These are phyloP conservation scores for Drosophila rubida DNA, from an alignment of 2,888 invertebrate species.

Conservation along the genomic window DNA sequence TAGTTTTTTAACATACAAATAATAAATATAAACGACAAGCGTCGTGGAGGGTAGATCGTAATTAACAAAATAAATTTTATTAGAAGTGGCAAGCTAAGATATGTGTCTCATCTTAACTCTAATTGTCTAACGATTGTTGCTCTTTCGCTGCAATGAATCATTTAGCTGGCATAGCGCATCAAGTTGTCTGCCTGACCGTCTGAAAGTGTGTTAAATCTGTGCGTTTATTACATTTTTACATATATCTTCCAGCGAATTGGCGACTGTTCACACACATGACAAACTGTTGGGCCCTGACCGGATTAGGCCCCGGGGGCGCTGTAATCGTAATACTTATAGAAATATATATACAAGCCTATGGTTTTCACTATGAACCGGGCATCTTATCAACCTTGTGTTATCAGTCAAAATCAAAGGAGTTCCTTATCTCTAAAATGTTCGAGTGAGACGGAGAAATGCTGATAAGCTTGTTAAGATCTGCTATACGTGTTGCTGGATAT, in stretches of 20 bases:
- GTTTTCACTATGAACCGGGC: not conserved
- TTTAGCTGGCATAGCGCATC: constrained; percentile 15
- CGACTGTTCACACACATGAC: constrained; percentile 2
- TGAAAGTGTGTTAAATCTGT: constrained; percentile 31
- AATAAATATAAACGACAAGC: not conserved
- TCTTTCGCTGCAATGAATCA: not conserved
- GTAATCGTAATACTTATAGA: constrained; percentile 5
- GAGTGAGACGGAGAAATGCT: not conserved
- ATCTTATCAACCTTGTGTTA: constrained; percentile 26
- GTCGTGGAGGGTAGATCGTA: not conserved
- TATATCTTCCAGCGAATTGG: constrained; percentile 36
- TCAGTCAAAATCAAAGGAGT: constrained; percentile 10
- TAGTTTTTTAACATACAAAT: not conserved
- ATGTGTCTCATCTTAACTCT: constrained; percentile 4
- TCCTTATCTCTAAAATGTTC: constrained; percentile 8
- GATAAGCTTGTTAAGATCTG: not conserved
- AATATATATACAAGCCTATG: not conserved
- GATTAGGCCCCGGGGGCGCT: constrained; percentile 43
- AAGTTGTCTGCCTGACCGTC: not conserved
- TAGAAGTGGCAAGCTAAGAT: not conserved
- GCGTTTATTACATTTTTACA: constrained; percentile 28
- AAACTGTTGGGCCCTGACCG: constrained; percentile 54
- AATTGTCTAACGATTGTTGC: not conserved
- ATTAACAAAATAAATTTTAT: constrained; percentile 11
- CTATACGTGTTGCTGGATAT: too few relatives aligned